Base-by-base conservation (phyloP, 2,113 vertebrate species). In the Pelmatolapia mariae region DNA sequence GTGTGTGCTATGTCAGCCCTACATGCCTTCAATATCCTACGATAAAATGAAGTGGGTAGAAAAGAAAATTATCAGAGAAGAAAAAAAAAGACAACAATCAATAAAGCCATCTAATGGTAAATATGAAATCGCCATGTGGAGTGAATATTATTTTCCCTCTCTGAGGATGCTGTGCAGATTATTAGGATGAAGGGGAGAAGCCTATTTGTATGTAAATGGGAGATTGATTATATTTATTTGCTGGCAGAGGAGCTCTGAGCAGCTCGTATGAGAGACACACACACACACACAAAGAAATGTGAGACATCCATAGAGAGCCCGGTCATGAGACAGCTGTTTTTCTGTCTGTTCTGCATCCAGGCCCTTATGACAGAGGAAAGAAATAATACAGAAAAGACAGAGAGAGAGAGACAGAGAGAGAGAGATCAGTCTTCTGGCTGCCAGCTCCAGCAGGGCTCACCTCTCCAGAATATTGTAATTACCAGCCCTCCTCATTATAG, bases 201-300 rank as follows among this genome's bases (percentile, higher is more conserved):
- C 94, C 95, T 92, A 97, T 97, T 96, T 97, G 96, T 96, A 97
- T 96, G 96, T 96, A 97, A 97, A 97, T 97, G 94, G 90, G 26
- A 88, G 94, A 96, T 96, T 96, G 96, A 96, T 96, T 96, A 94
- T 96, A 96, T 97, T 96, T 96, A 97, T 96, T 96, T 97, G 95
- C 94, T 91, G 93, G 90, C 87, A 91, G 87, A 84, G 81, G 83
- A 89, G 91, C 90, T 87, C 38, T 36, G 82, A 89, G 78, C 61
- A 50, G 84, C 87, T 84, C 86, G 2, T 89, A 85, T 81, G 33
- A 54, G 73, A 73, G 40, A 68, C 81, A 83, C 73, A 45, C 82
- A 47, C 82, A 79, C 82, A 40, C 87, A 19, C 81, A 82, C 53
- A 86, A 59, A 89, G 87, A 90, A 82, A 82, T 90, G 83, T 83